phyloP scores from a whole-genome alignment of 2,888 invertebrate species.

The Leucoma salicis region DNA sequence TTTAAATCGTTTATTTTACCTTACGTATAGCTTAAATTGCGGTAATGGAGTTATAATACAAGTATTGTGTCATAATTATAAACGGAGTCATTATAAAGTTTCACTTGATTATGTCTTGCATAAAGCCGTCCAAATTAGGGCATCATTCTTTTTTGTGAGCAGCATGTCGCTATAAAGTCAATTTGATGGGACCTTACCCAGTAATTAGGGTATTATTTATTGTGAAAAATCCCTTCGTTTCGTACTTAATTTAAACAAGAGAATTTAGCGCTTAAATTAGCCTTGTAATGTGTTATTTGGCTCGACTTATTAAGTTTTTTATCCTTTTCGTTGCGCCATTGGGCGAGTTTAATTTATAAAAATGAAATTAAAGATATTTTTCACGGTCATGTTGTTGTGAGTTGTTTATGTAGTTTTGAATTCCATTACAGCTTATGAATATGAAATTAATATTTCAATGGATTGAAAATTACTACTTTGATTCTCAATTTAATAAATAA shows the following conservation, averaged over 20 bases:
- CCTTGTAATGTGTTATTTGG: conserved; percentile 40
- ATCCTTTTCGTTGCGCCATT: conserved; percentile 8
- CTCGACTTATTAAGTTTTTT: conserved; percentile 27
- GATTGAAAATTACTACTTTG: conserved; percentile 2
- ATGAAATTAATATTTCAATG: conserved; percentile 7
- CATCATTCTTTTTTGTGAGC: conserved; percentile 54
- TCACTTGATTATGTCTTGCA: no score
- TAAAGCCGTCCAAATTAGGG: conserved; percentile 47
- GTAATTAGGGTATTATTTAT: conserved; percentile 59
- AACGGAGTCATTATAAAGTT: no score
- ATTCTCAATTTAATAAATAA: no score
- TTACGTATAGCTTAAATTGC: no score
- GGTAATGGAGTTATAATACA: no score
- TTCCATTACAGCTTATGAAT: conserved; percentile 8
- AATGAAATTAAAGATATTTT: conserved; percentile 19
- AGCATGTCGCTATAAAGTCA: conserved; percentile 57
- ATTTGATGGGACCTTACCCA: conserved; percentile 45
- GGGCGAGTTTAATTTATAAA: conserved; percentile 8
- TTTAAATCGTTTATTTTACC: no score
- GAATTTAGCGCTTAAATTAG: conserved; percentile 51
- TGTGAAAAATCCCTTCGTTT: conserved; percentile 47
- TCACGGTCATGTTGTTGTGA: conserved; percentile 12
- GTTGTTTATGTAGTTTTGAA: conserved; percentile 7
- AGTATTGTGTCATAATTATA: no score
- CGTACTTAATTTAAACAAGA: conserved; percentile 54